Conservation (phyloP, 2,113 vertebrate species). For the Addax nasomaculatus region DNA sequence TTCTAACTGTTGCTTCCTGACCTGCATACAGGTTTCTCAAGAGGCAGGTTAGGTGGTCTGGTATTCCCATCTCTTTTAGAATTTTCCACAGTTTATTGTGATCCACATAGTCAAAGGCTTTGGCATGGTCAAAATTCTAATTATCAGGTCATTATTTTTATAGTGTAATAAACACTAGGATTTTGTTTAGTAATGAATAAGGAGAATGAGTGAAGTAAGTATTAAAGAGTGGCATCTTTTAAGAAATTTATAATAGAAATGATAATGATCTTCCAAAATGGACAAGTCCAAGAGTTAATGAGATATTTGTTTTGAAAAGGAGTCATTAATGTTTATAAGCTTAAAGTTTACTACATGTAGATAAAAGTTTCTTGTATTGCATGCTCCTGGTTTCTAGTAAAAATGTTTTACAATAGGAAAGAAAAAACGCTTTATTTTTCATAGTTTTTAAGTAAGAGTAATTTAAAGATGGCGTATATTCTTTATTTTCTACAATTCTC, state of each 20-base stretch:
- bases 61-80: too few relatives aligned
- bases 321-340: not conserved
- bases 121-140: not conserved
- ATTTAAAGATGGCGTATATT: not conserved
- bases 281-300: not conserved
- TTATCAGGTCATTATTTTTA: not conserved
- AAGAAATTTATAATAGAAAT: not conserved
- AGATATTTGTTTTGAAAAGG: conserved; percentile 4
- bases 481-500: not conserved
- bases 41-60: too few relatives aligned
- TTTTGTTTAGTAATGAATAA: not conserved
- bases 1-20: too few relatives aligned
- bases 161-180: not conserved
- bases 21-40: too few relatives aligned
- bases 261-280: not conserved
- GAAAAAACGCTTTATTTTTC: not conserved
- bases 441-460: not conserved
- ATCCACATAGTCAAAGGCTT: too few relatives aligned
- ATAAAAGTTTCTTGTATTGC: not conserved
- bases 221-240: not conserved
- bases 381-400: not conserved
- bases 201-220: not conserved
- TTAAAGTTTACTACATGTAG: not conserved
- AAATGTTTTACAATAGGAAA: not conserved
- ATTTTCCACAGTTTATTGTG: too few relatives aligned